Evolutionary conservation across 2,888 invertebrate species (phyloP), one percentile per base, ranked within the genome.

Genomic region (Erebia ligea): DNA sequence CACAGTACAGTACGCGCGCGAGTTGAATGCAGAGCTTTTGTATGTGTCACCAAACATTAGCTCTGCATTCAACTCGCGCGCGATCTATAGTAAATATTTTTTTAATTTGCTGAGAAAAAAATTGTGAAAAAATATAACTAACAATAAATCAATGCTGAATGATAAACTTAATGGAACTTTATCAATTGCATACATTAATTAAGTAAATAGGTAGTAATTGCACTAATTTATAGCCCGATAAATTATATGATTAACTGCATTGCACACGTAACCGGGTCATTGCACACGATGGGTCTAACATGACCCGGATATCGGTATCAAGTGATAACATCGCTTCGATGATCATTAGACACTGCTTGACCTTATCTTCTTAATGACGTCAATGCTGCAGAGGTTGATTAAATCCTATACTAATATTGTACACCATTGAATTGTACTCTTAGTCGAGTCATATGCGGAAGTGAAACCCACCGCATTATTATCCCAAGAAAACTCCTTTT

Each of bases 251-350:
- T 45, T 45, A 62, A 19, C 45, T 48, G 58, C 19, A 62, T 5
- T 62, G 61, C 61, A 62, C 48, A 21, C 17, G 19, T 62, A 48
- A 48, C 45, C 45, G 61, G 59, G 59, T 61, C 71, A 71, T 25
- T 71, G 68, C 63, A 56, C 68, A 50, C 45, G 67, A 61, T 50
- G 54, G 63, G 45, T 17, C 21, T 69, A 57, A 71, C 57, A n/a
- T 63, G 67, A 74, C 70, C 75, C 73, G 73, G 70, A 76, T 71
- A 62, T 69, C 52, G 52, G 50, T 65, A 67, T 25, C 62, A 50
- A 68, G 56, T 71, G 73, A 66, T 73, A 70, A 62, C 62, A 70
- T 48, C 67, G 45, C 48, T 59, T 62, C 17, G 61, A 45, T 45
- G 45, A 61, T 61, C 61, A 45, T 45, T 61, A 61, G 42, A 48